Conservation (phyloP, 1,140 invertebrate genomes). For the Choristoneura fumiferana region DNA sequence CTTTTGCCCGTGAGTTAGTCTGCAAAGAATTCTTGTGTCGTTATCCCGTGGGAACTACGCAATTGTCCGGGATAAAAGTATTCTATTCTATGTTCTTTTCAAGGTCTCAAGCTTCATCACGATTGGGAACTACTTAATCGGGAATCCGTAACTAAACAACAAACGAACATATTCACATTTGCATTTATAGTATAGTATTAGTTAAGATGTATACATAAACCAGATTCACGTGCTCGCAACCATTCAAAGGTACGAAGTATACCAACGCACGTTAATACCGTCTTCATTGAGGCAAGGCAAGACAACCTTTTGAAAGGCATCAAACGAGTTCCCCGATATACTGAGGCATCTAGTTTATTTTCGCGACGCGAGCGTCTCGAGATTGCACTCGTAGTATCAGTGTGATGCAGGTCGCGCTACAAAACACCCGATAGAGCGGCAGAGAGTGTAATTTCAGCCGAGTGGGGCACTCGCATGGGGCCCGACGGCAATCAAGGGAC, state of each 20-base stretch:
- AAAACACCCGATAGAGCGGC: slow-evolving; percentile 66
- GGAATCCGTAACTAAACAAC: too few relatives aligned
- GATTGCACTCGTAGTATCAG: slow-evolving; percentile 35
- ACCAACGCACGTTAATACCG: slow-evolving; percentile 4
- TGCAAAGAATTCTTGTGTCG: too few relatives aligned
- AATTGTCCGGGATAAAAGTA: too few relatives aligned
- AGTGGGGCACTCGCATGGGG: slow-evolving; percentile 52
- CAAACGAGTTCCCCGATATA: slow-evolving; percentile 15
- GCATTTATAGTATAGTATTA: too few relatives aligned
- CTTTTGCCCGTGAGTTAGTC: too few relatives aligned
- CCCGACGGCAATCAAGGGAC: slow-evolving; percentile 46
- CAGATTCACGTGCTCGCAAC: not conserved
- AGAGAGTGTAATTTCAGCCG: slow-evolving; percentile 64
- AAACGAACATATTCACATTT: too few relatives aligned
- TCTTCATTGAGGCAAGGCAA: slow-evolving; percentile 8
- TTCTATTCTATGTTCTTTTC: too few relatives aligned
- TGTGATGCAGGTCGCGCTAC: slow-evolving; percentile 54
- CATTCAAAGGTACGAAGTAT: slow-evolving; percentile 18
- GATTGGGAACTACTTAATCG: too few relatives aligned
- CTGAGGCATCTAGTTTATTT: slow-evolving; percentile 26
- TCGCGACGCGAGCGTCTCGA: slow-evolving; percentile 26
- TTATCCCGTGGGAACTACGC: too few relatives aligned
- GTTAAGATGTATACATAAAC: too few relatives aligned
- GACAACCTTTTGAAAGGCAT: slow-evolving; percentile 19
- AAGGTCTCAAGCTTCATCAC: too few relatives aligned